Base-by-base conservation (phyloP, 2,797 vertebrate species). In the Lagodon rhomboides region DNA sequence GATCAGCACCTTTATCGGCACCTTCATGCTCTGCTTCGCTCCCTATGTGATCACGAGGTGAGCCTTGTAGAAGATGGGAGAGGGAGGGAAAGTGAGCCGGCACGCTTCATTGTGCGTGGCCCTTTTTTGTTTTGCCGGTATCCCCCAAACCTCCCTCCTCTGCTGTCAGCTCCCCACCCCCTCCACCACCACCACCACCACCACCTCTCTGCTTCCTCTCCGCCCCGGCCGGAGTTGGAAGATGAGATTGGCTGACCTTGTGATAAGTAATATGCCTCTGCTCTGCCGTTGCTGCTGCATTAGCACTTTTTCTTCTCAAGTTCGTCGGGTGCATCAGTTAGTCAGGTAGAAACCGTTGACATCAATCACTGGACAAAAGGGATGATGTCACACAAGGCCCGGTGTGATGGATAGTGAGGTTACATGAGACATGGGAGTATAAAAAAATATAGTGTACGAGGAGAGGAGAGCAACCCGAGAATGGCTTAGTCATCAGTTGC, bases 41-140 rank as follows among this genome's bases (percentile, higher is more conserved):
- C 98, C 98, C 54, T 99, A 99, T 3, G 97, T 99, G 63, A 96
- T 99, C 88, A 99, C 98, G 65, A 97, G 98, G 98, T 99, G 87
- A 94, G 96, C 60, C 72, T 1, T 38, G 12, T 30, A 55, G 70
- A 76, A 43, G 41, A 43, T 9, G 8, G 5, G 10, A 15, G n/a
- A 3, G 15, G 30, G 50, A 49, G 62, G 20, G 68, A 61, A 46
- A 4, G 44, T 77, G 75, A 62, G 16, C 47, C 75, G 75, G 64
- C 30, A 72, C 77, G 80, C 63, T 73, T 62, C 81, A 4, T 51
- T 16, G 53, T 27, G 10, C 5, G 2, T 65, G 74, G 76, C 50
- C 49, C 63, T 80, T 78, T 34, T 82, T 59, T 59, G 23, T 69
- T 84, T 61, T 73, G 56, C 78, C 73, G 78, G 75, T 70, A 62